A percentile compares a stretch with the other conserved stretches of the same genome.
phyloP scores from a whole-genome alignment of 2,797 vertebrate species.

The Diglossa cyanea region DNA sequence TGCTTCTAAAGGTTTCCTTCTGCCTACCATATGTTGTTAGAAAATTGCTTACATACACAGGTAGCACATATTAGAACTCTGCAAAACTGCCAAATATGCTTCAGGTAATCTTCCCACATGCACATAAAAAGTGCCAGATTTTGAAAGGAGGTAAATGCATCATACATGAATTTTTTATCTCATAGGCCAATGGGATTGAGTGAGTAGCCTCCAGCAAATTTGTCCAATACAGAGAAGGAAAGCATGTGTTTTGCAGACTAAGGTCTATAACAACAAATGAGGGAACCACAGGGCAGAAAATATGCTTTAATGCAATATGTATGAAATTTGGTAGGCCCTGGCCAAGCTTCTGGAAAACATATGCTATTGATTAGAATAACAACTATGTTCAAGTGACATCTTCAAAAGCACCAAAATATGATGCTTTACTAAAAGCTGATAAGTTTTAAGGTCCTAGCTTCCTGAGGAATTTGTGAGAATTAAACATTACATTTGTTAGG shows the following conservation, averaged over 20 bases:
- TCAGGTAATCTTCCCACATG: neutral
- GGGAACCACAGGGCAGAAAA: neutral
- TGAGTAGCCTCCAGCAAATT: neutral
- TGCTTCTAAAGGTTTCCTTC: neutral
- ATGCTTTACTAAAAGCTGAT: neutral
- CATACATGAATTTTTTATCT: slow-evolving; percentile 37
- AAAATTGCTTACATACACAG: slow-evolving; percentile 28
- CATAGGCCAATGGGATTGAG: neutral
- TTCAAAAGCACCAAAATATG: neutral
- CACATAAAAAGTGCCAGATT: slow-evolving; percentile 1
- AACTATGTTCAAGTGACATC: neutral
- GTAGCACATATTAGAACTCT: neutral
- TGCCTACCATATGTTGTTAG: neutral
- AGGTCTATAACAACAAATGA: slow-evolving; percentile 2
- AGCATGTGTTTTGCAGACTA: slow-evolving; percentile 1
- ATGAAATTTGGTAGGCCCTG: neutral
- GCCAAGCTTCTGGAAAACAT: neutral
- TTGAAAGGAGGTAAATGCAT: neutral
- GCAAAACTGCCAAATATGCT: slow-evolving; percentile 26
- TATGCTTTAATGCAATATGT: neutral
- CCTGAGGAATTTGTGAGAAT: neutral
- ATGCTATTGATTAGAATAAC: neutral
- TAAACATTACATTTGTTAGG: neutral
- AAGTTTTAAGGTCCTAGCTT: neutral
- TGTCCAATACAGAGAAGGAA: neutral